Evolutionary conservation across 2,113 vertebrate genomes (phyloP).

Genomic region (Leuciscus idus): DNA sequence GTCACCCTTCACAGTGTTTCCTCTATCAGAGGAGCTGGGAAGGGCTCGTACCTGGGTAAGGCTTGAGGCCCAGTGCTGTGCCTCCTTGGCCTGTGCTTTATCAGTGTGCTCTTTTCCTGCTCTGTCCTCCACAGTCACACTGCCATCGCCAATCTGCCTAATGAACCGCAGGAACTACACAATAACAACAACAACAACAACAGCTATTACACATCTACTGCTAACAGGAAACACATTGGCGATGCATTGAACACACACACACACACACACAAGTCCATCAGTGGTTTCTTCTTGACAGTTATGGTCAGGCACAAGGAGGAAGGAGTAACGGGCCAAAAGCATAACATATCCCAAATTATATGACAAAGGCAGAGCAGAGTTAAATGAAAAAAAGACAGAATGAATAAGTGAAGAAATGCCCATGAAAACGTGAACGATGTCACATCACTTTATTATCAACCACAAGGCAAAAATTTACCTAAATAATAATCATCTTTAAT

Average conservation of each 20-base stretch:
- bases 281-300: conserved; percentile 23
- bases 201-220: conserved; percentile 59
- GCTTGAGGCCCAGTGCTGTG: conserved; percentile 96
- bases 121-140: conserved; percentile 83
- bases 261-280: not conserved
- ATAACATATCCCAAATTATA: conserved; percentile 1
- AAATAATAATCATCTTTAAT: not conserved
- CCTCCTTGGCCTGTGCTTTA: conserved; percentile 86
- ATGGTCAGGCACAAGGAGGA: not conserved
- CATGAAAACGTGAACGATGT: not conserved
- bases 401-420: not conserved
- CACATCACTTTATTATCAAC: not conserved
- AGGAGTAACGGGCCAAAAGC: not conserved
- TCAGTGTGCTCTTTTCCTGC: conserved; percentile 81
- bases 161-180: conserved; percentile 99
- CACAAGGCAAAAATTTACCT: not conserved
- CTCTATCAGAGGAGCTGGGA: conserved; percentile 12
- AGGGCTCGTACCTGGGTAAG: conserved; percentile 94
- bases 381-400: not conserved
- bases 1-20: conserved; percentile 18
- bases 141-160: conserved; percentile 98
- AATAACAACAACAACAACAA: conserved; percentile 77
- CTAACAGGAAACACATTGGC: conserved; percentile 17
- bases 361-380: not conserved
- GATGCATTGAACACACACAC: conserved; percentile 1